Base-by-base conservation (phyloP, 2,888 invertebrate genomes). In the Marasmarcha lunaedactyla region DNA sequence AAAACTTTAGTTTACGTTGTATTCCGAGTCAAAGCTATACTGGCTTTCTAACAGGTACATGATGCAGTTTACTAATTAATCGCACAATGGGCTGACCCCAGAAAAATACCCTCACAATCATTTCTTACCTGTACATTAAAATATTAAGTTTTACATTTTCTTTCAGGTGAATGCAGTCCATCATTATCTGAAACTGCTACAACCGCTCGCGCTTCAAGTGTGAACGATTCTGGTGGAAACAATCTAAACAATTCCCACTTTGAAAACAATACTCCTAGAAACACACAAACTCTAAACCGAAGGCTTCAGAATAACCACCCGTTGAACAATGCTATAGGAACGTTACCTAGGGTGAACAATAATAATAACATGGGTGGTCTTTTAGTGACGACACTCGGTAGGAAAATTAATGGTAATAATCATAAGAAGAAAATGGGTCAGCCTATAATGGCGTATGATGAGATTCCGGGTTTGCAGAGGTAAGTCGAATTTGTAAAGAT, bases 131-230 rank as follows among this genome's bases (percentile, higher is more conserved):
- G n/a, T n/a, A n/a, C n/a, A n/a, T n/a, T n/a, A n/a, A n/a, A n/a
- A n/a, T n/a, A n/a, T n/a, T n/a, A n/a, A n/a, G n/a, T n/a, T n/a
- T n/a, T n/a, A n/a, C n/a, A n/a, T 7, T 20, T 20, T 20, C 13
- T 65, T 48, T 47, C 41, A 91, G 91, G 89, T 45, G 89, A 90
- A 68, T 87, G 90, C 46, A 94, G 93, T 71, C 93, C 93, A 11
- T 90, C 91, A 0, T 89, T 92, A 51, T 93, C 93, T 0, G 93
- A 93, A 57, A 91, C 92, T 0, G 92, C 92, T 1, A 93, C 93
- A 0, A 93, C 93, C 0, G 91, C 91, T 0, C 86, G 93, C 35
- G 92, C 93, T 0, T 91, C 91, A 0, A 91, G 90, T 61, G 85
- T 87, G 42, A 86, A 85, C 54, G 81, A 81, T 35, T 78, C 76